Conservation (phyloP, 2,797 vertebrate species). For the Capromys pilorides region DNA sequence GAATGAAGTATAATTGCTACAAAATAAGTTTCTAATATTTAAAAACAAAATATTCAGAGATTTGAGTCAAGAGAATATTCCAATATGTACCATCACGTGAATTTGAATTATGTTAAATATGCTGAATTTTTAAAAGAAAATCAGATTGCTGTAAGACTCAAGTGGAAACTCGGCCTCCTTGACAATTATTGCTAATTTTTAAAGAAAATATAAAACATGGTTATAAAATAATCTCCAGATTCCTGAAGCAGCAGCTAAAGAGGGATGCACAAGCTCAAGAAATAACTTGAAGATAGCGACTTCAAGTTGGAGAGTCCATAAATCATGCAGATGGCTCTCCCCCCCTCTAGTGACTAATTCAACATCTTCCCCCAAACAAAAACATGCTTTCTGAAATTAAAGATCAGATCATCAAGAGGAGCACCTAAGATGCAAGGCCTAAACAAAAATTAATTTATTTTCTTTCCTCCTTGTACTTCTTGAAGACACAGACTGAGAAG, state of each 20-base stretch:
- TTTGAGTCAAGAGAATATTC: constrained; percentile 25
- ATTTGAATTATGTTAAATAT: constrained; percentile 37
- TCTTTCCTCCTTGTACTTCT: constrained; percentile 89
- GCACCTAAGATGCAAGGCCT: constrained; percentile 86
- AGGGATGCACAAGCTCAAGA: constrained; percentile 22
- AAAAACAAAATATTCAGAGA: constrained; percentile 35
- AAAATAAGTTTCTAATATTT: constrained; percentile 64
- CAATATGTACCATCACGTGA: background rate
- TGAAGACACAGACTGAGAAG: constrained; percentile 92
- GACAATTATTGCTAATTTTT: constrained; percentile 64
- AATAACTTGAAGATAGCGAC: constrained; percentile 76
- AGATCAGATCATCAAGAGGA: constrained; percentile 87
- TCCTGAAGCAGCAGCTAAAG: constrained; percentile 51
- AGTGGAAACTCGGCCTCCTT: constrained; percentile 54
- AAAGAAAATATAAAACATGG: constrained; percentile 61
- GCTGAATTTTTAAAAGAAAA: constrained; percentile 57
- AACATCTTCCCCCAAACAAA: constrained; percentile 84
- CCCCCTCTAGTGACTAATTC: constrained; percentile 85
- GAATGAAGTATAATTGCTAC: background rate
- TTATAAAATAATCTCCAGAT: constrained; percentile 52
- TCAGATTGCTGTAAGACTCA: constrained; percentile 29
- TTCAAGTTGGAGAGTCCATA: constrained; percentile 78
- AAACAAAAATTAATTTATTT: constrained; percentile 92
- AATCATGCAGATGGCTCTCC: constrained; percentile 86
- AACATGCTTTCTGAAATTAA: constrained; percentile 86